Evolutionary conservation across 1,140 invertebrate genomes (phyloP).

Genomic region (Drosophila fuyamai): DNA sequence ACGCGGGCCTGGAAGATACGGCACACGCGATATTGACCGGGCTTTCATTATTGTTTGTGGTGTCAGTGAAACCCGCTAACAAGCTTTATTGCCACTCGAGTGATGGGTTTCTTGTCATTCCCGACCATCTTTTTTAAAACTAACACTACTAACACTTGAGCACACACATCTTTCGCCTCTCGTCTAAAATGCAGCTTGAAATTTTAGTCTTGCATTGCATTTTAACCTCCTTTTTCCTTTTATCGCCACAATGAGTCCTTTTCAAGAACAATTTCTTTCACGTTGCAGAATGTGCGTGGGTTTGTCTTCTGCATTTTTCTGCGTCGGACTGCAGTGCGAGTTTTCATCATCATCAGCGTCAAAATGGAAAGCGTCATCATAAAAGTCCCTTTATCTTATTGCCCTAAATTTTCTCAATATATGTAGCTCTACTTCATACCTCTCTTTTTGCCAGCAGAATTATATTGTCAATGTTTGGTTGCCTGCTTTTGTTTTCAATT

Average conservation of each 20-base stretch:
- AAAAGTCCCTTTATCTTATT: slow-evolving; percentile 20
- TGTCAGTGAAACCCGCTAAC: slow-evolving; percentile 60
- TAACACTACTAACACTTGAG: slow-evolving; percentile 39
- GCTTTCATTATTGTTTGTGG: slow-evolving; percentile 24
- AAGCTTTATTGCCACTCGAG: slow-evolving; percentile 74
- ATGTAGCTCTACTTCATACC: not conserved
- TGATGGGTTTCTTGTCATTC: slow-evolving; percentile 36
- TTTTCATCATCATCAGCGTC: slow-evolving; percentile 29
- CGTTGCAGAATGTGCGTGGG: slow-evolving; percentile 20
- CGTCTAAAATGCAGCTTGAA: slow-evolving; percentile 62
- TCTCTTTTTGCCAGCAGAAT: not conserved
- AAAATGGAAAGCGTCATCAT: slow-evolving; percentile 46
- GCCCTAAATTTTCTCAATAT: not conserved
- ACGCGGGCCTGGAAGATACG: slow-evolving; percentile 28
- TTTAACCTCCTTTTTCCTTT: slow-evolving; percentile 18
- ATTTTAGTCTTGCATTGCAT: slow-evolving; percentile 36
- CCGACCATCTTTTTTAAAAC: not conserved
- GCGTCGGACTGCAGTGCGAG: slow-evolving; percentile 37
- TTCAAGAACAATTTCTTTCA: slow-evolving; percentile 50
- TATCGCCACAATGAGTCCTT: slow-evolving; percentile 30
- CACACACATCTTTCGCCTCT: slow-evolving; percentile 42
- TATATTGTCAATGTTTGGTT: slow-evolving; percentile 29
- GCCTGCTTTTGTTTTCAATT: not conserved
- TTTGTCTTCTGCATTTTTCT: slow-evolving; percentile 28
- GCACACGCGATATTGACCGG: slow-evolving; percentile 36